Evolutionary conservation across 2,888 invertebrate genomes (phyloP).

Genomic region (Dorcus hopei): DNA sequence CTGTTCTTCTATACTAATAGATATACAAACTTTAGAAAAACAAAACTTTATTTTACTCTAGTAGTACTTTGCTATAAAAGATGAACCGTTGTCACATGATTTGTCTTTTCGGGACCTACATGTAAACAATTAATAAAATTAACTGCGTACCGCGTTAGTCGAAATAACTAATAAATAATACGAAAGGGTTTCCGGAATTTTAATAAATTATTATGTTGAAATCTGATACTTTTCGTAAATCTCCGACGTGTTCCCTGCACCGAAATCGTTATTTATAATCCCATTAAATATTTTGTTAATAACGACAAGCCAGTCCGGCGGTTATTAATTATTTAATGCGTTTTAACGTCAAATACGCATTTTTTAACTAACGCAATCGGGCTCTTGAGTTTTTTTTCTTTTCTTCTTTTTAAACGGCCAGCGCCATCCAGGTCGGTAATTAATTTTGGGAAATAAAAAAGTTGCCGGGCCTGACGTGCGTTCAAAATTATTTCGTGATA

Average conservation of each 20-base stretch:
- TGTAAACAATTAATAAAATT: slow-evolving; percentile 23
- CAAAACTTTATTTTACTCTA: not conserved
- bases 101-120: slow-evolving; percentile 15
- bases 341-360: no score
- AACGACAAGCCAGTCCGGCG: not conserved
- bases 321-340: no score
- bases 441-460: no score
- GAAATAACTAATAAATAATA: slow-evolving; percentile 21
- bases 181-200: not conserved
- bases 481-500: no score
- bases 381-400: no score
- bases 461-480: no score
- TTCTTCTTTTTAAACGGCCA: no score
- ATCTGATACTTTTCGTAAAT: slow-evolving; percentile 8
- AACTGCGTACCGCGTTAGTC: slow-evolving; percentile 21
- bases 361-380: no score
- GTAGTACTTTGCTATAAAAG: not conserved
- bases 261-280: slow-evolving; percentile 9
- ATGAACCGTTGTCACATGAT: not conserved
- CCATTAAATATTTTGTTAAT: slow-evolving; percentile 4
- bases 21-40: not conserved
- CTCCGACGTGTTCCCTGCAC: not conserved
- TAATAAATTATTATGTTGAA: slow-evolving; percentile 11
- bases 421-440: no score
- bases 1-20: not conserved